These are phyloP conservation scores for Karalla daura DNA, from an alignment of 2,797 vertebrate genomes.

Conservation along the genomic window DNA sequence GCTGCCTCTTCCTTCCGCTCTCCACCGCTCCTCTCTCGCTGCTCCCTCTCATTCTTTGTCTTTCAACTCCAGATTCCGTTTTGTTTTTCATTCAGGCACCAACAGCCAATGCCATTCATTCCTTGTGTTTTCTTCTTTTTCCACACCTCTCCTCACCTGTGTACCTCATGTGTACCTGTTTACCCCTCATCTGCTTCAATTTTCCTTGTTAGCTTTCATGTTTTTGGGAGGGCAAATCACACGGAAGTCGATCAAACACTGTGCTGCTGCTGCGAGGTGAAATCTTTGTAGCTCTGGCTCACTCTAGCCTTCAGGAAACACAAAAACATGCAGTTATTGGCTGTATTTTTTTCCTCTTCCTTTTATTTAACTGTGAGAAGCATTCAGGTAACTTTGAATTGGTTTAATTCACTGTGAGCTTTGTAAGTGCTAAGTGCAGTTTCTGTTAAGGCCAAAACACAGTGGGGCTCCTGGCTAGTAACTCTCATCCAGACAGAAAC, in stretches of 20 bases:
- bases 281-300: slow-evolving; percentile 5
- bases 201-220: slow-evolving; percentile 24
- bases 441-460: neutral
- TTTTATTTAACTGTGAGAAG: slow-evolving; percentile 7
- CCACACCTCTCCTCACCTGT: neutral
- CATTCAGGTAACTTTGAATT: slow-evolving; percentile 7
- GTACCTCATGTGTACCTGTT: neutral
- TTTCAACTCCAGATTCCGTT: neutral
- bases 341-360: neutral
- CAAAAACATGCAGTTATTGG: neutral
- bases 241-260: slow-evolving; percentile 5
- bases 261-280: slow-evolving; percentile 18
- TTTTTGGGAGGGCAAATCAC: slow-evolving; percentile 14
- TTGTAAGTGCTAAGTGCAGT: neutral
- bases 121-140: neutral
- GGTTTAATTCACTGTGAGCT: neutral
- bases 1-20: neutral
- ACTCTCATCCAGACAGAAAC: too few relatives aligned
- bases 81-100: neutral
- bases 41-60: neutral
- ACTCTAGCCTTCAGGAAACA: slow-evolving; percentile 12
- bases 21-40: slow-evolving; percentile 2
- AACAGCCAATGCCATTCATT: slow-evolving; percentile 6
- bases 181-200: slow-evolving; percentile 16
- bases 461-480: too few relatives aligned